Evolutionary conservation across 2,888 invertebrate genomes (phyloP), one percentile per base, ranked within the genome.

Genomic region (Tetrapedia diversipes): DNA sequence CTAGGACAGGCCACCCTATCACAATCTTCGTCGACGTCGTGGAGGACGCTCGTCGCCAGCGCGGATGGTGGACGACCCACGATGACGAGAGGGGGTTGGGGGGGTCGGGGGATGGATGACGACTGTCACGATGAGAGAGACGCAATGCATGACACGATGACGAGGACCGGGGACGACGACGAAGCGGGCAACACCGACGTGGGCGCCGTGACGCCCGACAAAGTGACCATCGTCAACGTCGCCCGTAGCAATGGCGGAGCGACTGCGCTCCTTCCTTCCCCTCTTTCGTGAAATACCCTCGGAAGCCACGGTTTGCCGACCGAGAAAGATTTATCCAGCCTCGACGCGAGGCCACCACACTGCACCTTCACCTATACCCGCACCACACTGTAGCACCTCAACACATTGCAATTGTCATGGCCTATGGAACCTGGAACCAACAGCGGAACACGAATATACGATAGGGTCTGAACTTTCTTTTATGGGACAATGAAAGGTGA

Each of bases 371-470:
- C 88, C 86, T 86, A 86, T 85, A 84, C 85, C 88, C 87, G 89
- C 89, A 89, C 89, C 88, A 89, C 88, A 90, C 89, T 89, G 86
- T 88, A 91, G 88, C 88, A 89, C 87, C 88, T 92, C 90, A 92
- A 89, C 90, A 90, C 93, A 92, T 93, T 93, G 93, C 94, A 94
- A 94, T 94, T 94, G 95, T 95, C 95, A 95, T 95, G 95, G 95
- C 94, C 95, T 95, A 93, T 95, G 95, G 94, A 95, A 95, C 94
- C 95, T 95, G 93, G 8, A 92, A 92, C 47, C 80, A 77, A n/a
- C n/a, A 81, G 11, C 70, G 81, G 56, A 10, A 64, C 27, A 22
- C 22, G 32, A 10, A 51, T 16, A n/a, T n/a, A 49, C 1, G 16
- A 27, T 65, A 24, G 16, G 16, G 16, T 45, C 22, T 32, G 41